Conservation (phyloP, 2,113 vertebrate species). For the Agapornis roseicollis region DNA sequence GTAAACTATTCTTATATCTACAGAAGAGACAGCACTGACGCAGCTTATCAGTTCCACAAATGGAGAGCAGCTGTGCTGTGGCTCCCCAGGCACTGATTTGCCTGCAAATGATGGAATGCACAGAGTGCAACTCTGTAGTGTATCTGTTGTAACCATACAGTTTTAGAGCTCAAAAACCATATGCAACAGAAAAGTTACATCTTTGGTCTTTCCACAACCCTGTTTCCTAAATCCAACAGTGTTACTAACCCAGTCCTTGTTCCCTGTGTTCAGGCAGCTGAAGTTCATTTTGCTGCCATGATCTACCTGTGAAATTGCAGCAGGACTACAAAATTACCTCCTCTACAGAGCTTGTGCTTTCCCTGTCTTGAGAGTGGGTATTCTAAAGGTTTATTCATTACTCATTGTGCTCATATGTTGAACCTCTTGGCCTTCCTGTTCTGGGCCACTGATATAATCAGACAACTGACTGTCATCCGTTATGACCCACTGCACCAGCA, state of each 20-base stretch:
- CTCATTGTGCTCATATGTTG: background rate
- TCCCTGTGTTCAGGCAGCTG: background rate
- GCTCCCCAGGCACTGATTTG: fast-evolving
- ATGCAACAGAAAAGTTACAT: background rate
- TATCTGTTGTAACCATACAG: background rate
- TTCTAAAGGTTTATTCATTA: background rate
- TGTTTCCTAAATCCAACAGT: background rate
- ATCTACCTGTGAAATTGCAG: background rate
- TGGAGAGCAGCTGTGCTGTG: background rate
- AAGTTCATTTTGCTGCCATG: background rate
- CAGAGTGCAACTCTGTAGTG: background rate
- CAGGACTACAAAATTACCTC: fast-evolving
- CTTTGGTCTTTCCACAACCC: background rate
- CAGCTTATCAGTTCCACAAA: background rate
- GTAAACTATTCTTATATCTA: background rate
- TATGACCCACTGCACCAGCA: background rate
- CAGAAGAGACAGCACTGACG: background rate
- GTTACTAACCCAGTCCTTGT: background rate
- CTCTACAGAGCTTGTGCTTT: background rate
- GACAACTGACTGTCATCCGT: background rate
- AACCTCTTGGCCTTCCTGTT: background rate
- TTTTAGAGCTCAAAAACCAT: background rate
- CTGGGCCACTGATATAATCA: background rate
- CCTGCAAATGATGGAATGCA: background rate
- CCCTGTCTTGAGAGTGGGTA: background rate